Evolutionary conservation across 2,113 vertebrate species (phyloP).

Genomic region (Spizaetus ornatus): DNA sequence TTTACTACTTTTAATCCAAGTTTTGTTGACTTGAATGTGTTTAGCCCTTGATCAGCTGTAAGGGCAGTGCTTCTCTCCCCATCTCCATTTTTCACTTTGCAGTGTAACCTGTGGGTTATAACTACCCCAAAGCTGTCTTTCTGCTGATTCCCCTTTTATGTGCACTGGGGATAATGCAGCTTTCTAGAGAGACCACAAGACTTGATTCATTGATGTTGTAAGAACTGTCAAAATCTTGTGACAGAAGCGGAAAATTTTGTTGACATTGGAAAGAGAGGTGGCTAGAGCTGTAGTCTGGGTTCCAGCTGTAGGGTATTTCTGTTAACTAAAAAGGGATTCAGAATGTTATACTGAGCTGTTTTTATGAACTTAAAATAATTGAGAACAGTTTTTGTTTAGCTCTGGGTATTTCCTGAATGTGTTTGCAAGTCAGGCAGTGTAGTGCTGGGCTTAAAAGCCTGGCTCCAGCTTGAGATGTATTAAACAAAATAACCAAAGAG

Average conservation of each 20-base stretch:
- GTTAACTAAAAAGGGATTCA: slow-evolving; percentile 31
- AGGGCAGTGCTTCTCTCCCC: not conserved
- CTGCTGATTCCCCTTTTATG: slow-evolving; percentile 7
- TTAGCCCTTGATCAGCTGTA: not conserved
- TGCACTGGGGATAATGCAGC: not conserved
- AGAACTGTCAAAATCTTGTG: slow-evolving; percentile 49
- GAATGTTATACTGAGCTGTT: not conserved
- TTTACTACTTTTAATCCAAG: not conserved
- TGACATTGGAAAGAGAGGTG: slow-evolving; percentile 46
- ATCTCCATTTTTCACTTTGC: not conserved
- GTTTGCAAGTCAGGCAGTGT: not conserved
- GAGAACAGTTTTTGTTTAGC: slow-evolving; percentile 54
- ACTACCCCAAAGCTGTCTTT: not conserved
- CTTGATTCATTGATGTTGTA: slow-evolving; percentile 48
- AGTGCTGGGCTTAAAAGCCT: not conserved
- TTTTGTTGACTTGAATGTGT: not conserved
- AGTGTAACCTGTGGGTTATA: not conserved
- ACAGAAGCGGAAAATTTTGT: slow-evolving; percentile 57
- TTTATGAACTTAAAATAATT: slow-evolving; percentile 54
- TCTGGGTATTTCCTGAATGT: slow-evolving; percentile 30
- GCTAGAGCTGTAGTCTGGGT: slow-evolving; percentile 2
- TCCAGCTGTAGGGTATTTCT: slow-evolving; percentile 43
- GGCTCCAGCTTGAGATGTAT: not conserved
- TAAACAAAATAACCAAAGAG: not conserved
- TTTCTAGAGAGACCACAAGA: slow-evolving; percentile 31